A percentile compares a stretch with the other conserved stretches of the same genome.
Conservation (phyloP, 1,140 invertebrate species). For the Wiebesia pumilae region DNA sequence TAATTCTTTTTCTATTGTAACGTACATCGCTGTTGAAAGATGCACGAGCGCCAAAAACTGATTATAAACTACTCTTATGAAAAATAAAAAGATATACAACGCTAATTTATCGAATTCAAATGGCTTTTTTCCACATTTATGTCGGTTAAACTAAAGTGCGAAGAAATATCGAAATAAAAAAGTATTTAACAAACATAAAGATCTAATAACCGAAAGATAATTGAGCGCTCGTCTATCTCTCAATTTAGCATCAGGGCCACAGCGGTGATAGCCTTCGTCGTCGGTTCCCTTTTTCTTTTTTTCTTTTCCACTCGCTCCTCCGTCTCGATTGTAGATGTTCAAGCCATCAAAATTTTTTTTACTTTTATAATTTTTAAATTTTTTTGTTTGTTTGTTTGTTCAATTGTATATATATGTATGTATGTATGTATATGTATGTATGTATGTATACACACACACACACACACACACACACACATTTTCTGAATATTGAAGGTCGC, state of each 20-base stretch:
- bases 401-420: constrained; percentile 18
- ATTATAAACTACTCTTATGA: no score
- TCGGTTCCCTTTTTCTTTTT: constrained; percentile 31
- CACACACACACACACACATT: no score
- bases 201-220: constrained; percentile 11
- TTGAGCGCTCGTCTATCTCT: constrained; percentile 44
- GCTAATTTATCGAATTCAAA: not conserved
- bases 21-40: constrained; percentile 46
- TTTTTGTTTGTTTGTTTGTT: constrained; percentile 37
- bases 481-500: constrained; percentile 44
- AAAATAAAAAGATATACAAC: not conserved
- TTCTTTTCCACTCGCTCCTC: constrained; percentile 41
- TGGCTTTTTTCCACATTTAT: no score
- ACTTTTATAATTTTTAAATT: constrained; percentile 33
- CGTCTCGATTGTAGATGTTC: constrained; percentile 39
- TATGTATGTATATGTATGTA: no score
- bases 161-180: constrained; percentile 21
- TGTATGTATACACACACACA: no score
- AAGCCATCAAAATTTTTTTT: constrained; percentile 21
- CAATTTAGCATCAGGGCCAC: constrained; percentile 41
- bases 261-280: constrained; percentile 37
- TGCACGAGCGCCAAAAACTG: constrained; percentile 30
- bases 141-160: not conserved
- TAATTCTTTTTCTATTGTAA: constrained; percentile 53
- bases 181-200: not conserved